phyloP scores from a whole-genome alignment of 2,888 invertebrate species.

The Anaspis maculata region DNA sequence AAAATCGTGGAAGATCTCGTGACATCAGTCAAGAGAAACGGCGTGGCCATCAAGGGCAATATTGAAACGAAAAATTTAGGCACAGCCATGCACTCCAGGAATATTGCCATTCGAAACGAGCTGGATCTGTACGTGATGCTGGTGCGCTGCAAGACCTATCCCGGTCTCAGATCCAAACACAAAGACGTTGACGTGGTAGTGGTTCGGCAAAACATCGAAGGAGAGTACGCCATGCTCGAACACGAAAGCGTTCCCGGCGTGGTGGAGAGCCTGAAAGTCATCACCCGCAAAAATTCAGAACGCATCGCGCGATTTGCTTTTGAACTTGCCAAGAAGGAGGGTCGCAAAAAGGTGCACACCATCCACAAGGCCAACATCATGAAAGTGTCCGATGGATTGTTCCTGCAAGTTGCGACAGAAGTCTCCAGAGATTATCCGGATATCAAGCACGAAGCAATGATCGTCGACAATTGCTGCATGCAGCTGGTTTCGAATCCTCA shows the following conservation, averaged over 20 bases:
- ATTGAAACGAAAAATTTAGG: slow-evolving; percentile 17
- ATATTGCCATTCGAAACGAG: slow-evolving; percentile 47
- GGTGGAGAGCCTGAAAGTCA: slow-evolving; percentile 53
- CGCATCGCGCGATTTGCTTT: slow-evolving; percentile 54
- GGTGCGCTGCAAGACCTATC: slow-evolving; percentile 47
- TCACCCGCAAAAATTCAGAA: slow-evolving; percentile 45
- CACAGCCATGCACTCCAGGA: slow-evolving; percentile 21
- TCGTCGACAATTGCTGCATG: slow-evolving; percentile 33
- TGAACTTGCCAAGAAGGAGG: slow-evolving; percentile 47
- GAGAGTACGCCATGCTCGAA: slow-evolving; percentile 55
- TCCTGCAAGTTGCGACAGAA: slow-evolving; percentile 27
- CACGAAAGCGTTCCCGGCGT: slow-evolving; percentile 52
- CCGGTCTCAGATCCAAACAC: slow-evolving; percentile 41
- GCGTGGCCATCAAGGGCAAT: slow-evolving; percentile 25
- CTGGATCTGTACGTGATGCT: slow-evolving; percentile 52
- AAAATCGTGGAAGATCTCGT: slow-evolving; percentile 23
- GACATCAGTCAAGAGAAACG: slow-evolving; percentile 32
- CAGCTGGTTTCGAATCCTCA: slow-evolving; percentile 29
- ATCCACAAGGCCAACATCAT: slow-evolving; percentile 56
- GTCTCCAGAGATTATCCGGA: slow-evolving; percentile 29
- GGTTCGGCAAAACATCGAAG: slow-evolving; percentile 58
- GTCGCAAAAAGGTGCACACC: slow-evolving; percentile 52
- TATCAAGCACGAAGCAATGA: slow-evolving; percentile 27
- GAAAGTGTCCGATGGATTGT: slow-evolving; percentile 34
- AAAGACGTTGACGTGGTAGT: slow-evolving; percentile 44